Evolutionary conservation across 2,113 vertebrate genomes (phyloP), one percentile per base, ranked within the genome.

Genomic region (Salvelinus fontinalis): DNA sequence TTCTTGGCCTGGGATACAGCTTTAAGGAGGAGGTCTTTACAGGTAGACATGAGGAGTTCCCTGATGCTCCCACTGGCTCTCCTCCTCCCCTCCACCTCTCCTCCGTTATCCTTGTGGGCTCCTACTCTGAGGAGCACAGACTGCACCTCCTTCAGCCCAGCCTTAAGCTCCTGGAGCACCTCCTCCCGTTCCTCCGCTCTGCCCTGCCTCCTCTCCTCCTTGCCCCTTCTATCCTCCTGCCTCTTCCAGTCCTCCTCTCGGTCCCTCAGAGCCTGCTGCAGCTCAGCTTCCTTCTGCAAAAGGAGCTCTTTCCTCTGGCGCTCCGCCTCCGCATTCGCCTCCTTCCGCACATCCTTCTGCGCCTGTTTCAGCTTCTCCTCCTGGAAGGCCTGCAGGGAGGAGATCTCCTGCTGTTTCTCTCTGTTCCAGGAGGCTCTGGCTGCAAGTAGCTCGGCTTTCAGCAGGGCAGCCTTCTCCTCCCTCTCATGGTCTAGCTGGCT

Each of bases 341-440:
- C 87, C 48, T 90, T 81, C 82, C 95, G 86, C 26, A 93, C 90
- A 75, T 96, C 95, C 73, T 95, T 95, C 68, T 95, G 91, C 75
- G 96, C 87, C 89, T 95, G 95, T 0, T 86, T 80, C 22, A 93
- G 86, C 79, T 94, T 94, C 73, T 94, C 93, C 82, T 90, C 92
- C 71, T 97, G 96, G 16, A 94, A 94, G 84, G 85, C 84, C 81
- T 93, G 94, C 67, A 97, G 78, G 79, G 83, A 89, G 13, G 90
- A 85, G 24, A 97, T 91, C 90, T 99, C 97, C 86, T 97, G 95
- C 76, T 96, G 95, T 78, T 96, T 97, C 80, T 97, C 95, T 86
- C 93, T 91, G 87, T 92, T 96, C 96, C 97, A 98, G 68, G 92
- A 91, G 18, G 92, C 93, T 81, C 88, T 90, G 1, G 95, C 95